Conservation (phyloP, 1,140 invertebrate species). For the Sinella curviseta region DNA sequence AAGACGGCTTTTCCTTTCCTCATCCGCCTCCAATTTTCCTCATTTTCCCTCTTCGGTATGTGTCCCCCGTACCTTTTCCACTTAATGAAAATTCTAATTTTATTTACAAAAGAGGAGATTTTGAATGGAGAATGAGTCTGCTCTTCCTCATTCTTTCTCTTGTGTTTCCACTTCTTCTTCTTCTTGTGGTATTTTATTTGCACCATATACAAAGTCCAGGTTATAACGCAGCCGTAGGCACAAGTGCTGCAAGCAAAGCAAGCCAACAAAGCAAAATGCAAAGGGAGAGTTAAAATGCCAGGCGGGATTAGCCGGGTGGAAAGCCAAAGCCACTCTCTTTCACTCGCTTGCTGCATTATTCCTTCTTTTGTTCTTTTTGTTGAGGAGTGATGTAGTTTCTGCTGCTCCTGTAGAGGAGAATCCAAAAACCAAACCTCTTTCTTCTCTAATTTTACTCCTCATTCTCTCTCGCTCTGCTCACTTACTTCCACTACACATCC, state of each 20-base stretch:
- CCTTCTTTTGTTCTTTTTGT: neutral
- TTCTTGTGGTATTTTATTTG: slow-evolving; percentile 10
- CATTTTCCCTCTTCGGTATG: slow-evolving; percentile 18
- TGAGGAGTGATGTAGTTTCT: too few relatives aligned
- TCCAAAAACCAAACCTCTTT: neutral
- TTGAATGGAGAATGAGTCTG: slow-evolving; percentile 20
- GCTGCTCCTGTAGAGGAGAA: too few relatives aligned
- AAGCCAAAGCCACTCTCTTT: slow-evolving; percentile 23
- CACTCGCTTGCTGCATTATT: neutral
- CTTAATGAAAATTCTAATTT: slow-evolving; percentile 36
- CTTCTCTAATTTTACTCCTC: slow-evolving; percentile 1
- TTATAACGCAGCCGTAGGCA: neutral
- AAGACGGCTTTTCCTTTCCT: too few relatives aligned
- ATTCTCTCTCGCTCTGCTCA: slow-evolving; percentile 1
- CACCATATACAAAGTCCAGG: neutral
- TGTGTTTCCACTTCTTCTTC: neutral
- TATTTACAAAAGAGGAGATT: slow-evolving; percentile 26
- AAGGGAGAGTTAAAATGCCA: slow-evolving; percentile 20
- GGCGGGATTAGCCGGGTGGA: slow-evolving; percentile 18
- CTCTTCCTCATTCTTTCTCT: neutral
- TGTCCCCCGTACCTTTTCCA: slow-evolving; percentile 15
- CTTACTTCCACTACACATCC: slow-evolving; percentile 25
- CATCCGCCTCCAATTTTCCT: neutral
- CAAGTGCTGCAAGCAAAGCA: neutral
- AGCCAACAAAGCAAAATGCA: neutral